These are phyloP conservation scores for Schlechtendalia chinensis DNA, from an alignment of 1,140 invertebrate genomes.

Conservation along the genomic window DNA sequence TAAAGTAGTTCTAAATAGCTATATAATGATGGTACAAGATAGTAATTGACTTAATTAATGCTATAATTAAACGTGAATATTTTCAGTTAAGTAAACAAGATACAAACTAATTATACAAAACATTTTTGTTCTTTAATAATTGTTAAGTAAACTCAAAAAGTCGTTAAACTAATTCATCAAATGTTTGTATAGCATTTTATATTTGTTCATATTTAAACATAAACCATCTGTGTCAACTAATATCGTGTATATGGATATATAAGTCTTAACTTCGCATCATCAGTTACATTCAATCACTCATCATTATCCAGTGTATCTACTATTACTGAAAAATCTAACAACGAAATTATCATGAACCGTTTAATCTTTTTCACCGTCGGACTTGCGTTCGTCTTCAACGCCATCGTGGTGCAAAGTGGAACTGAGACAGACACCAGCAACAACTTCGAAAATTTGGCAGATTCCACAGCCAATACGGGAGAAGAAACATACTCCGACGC, in stretches of 20 bases:
- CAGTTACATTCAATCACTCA: conserved; percentile 2
- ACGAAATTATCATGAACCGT: conserved; percentile 27
- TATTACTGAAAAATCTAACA: background rate
- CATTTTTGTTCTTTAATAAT: background rate
- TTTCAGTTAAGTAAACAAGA: conserved; percentile 24
- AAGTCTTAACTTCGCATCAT: background rate
- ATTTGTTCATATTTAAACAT: background rate
- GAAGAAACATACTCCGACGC: background rate
- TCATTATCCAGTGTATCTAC: background rate
- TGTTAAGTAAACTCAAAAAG: background rate
- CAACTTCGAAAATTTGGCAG: background rate
- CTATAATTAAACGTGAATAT: background rate
- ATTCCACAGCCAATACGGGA: background rate
- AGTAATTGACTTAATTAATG: background rate
- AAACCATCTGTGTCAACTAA: conserved; percentile 20
- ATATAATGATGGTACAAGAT: too few species aligned
- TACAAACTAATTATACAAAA: background rate
- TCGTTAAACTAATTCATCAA: background rate
- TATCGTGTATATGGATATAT: background rate
- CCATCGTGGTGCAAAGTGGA: background rate
- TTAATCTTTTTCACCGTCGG: background rate
- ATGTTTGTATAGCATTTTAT: background rate
- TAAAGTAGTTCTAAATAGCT: too few species aligned
- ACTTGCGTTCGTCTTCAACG: background rate
- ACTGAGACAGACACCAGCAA: background rate